Conservation (phyloP, 2,797 vertebrate genomes). For the Micropoecilia bifurca region DNA sequence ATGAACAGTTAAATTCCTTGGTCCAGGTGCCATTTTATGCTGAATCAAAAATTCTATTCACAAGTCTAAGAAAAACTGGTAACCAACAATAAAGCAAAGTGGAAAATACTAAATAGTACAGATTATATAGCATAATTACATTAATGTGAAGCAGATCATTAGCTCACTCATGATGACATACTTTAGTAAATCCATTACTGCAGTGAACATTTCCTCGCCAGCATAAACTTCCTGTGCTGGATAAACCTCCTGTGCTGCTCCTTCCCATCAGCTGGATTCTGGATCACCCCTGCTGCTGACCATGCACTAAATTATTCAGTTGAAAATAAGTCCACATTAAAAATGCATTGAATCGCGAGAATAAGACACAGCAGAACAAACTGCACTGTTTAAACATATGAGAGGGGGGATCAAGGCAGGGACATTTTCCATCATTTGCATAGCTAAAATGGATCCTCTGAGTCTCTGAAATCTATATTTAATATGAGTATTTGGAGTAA, state of each 20-base stretch:
- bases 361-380: constrained; percentile 78
- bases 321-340: constrained; percentile 83
- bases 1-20: neutral
- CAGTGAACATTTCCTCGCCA: constrained; percentile 39
- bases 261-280: constrained; percentile 66
- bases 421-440: constrained; percentile 51
- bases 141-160: neutral
- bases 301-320: constrained; percentile 82
- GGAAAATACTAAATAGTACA: neutral
- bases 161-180: constrained; percentile 1
- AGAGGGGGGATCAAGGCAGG: constrained; percentile 52
- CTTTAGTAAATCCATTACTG: constrained; percentile 26
- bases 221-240: constrained; percentile 54
- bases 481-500: constrained; percentile 9
- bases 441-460: constrained; percentile 61
- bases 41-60: neutral
- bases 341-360: constrained; percentile 77
- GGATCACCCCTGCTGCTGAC: constrained; percentile 74
- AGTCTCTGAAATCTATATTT: constrained; percentile 46
- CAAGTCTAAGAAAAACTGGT: neutral
- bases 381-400: constrained; percentile 60
- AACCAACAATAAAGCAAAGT: neutral
- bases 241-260: constrained; percentile 48
- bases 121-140: neutral
- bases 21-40: neutral